Base-by-base conservation (phyloP, 2,113 vertebrate species). In the Tapirus terrestris region DNA sequence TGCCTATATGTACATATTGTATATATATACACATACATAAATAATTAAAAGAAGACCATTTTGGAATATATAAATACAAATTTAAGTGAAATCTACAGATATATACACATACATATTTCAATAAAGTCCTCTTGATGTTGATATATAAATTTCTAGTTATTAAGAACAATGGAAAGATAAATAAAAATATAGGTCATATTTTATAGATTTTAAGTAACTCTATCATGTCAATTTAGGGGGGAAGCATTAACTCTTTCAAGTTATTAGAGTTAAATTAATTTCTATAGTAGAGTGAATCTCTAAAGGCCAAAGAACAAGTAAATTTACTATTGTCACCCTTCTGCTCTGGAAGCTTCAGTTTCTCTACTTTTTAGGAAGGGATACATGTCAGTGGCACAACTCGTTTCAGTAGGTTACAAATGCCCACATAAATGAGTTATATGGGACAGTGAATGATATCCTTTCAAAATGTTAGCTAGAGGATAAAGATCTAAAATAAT, bases 241-340 rank as follows among this genome's bases (percentile, higher is more conserved):
- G 16, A 68, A 83, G 14, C 21, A 63, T 73, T 76, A 76, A 72
- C 2, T 67, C 11, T 79, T 87, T 79, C 23, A 36, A 36, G 48
- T 92, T 79, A 70, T 48, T 58, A n/a, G n/a, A n/a, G n/a, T n/a
- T n/a, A 60, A 29, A 70, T 68, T 91, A 88, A 95, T 83, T 68
- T 70, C 10, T 83, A 29, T 27, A 63, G 5, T 77, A 95, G 43
- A 63, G 10, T 72, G 3, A 72, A 39, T 63, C 39, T 83, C 36
- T 56, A 45, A 29, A 77, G 14, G 8, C 18, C 21, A 83, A 17
- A 77, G 60, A 23, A 73, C 16, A 86, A 51, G 31, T 68, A 45
- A 70, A 61, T 85, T 43, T 43, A 56, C 20, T 61, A n/a, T 0
- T 25, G 65, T 33, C 16, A 70, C 1, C 6, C 9, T 77, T 79